A percentile compares a stretch with the other conserved stretches of the same genome.
phyloP scores from a whole-genome alignment of 2,888 invertebrate genomes.

The Platycnemis pennipes region DNA sequence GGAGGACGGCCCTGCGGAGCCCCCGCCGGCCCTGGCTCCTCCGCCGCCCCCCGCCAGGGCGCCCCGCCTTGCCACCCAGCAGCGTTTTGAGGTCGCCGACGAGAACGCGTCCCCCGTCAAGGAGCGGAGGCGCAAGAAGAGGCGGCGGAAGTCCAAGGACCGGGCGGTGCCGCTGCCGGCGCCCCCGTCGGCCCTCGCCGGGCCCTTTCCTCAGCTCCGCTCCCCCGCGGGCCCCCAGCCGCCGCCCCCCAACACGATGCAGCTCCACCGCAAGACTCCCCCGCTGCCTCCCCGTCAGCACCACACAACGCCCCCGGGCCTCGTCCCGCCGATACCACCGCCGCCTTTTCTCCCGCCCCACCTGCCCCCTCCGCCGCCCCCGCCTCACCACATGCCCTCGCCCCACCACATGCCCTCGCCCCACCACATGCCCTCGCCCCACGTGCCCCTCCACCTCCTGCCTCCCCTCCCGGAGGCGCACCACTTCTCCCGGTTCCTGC shows the following conservation, averaged over 20 bases:
- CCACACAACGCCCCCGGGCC: conserved; percentile 78
- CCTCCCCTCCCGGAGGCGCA: conserved; percentile 8
- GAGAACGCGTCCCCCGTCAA: conserved; percentile 32
- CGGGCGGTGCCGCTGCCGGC: neutral
- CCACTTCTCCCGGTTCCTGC: conserved; percentile 44
- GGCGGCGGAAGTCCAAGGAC: conserved; percentile 27
- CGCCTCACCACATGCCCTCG: conserved; percentile 75
- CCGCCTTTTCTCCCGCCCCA: conserved; percentile 77
- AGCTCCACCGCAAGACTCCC: conserved; percentile 78
- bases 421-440: conserved; percentile 35
- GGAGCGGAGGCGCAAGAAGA: conserved; percentile 51
- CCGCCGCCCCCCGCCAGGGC: conserved; percentile 76
- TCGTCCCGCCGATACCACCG: conserved; percentile 79
- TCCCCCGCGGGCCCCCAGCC: conserved; percentile 79
- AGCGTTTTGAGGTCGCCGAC: conserved; percentile 35
- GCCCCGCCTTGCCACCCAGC: conserved; percentile 23
- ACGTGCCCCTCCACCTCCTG: conserved; percentile 54
- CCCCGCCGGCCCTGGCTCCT: conserved; percentile 76
- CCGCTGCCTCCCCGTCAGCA: conserved; percentile 76
- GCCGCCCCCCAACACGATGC: conserved; percentile 76
- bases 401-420: neutral
- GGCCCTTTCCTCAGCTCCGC: conserved; percentile 73
- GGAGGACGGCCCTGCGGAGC: conserved; percentile 77
- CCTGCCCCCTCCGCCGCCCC: conserved; percentile 69
- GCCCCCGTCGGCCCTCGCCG: neutral